A percentile compares a stretch with the other conserved stretches of the same genome.
Evolutionary conservation across 1,140 invertebrate species (phyloP).

Genomic region (Drosophila tropicalis): DNA sequence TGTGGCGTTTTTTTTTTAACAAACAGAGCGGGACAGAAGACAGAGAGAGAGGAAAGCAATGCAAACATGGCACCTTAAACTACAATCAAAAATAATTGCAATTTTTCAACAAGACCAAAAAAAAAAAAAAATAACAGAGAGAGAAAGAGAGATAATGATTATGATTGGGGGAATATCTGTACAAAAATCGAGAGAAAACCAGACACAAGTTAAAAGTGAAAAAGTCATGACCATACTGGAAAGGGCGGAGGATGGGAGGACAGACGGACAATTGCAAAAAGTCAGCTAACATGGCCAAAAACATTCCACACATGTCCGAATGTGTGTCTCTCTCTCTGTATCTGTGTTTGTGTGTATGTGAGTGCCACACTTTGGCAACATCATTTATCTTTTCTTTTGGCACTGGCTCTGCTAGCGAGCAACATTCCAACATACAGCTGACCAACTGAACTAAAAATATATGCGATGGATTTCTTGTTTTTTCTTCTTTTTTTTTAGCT

Average conservation of each 20-base stretch:
- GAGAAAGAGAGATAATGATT: slow-evolving; percentile 54
- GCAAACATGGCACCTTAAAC: slow-evolving; percentile 69
- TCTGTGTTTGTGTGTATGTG: slow-evolving; percentile 22
- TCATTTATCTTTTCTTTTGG: slow-evolving; percentile 69
- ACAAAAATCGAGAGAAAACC: slow-evolving; percentile 18
- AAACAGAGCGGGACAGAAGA: too few relatives aligned
- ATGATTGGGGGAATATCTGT: slow-evolving; percentile 29
- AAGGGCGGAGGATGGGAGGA: neutral
- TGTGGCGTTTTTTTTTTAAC: slow-evolving; percentile 49
- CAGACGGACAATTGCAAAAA: slow-evolving; percentile 62
- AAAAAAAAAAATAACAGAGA: neutral
- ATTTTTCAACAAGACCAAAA: slow-evolving; percentile 40
- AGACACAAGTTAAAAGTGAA: slow-evolving; percentile 31
- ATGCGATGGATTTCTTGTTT: neutral
- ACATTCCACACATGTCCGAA: slow-evolving; percentile 27
- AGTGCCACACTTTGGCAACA: slow-evolving; percentile 58
- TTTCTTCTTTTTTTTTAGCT: slow-evolving; percentile 2
- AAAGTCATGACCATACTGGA: slow-evolving; percentile 49
- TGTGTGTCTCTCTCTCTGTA: neutral
- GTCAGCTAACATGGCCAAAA: slow-evolving; percentile 61
- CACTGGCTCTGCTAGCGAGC: slow-evolving; percentile 13
- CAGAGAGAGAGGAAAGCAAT: slow-evolving; percentile 39
- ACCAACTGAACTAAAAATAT: slow-evolving; percentile 56
- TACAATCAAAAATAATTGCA: slow-evolving; percentile 72
- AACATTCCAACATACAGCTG: slow-evolving; percentile 36